Evolutionary conservation across 2,113 vertebrate species (phyloP), one percentile per base, ranked within the genome.

Genomic region (Cyanoderma ruficeps): DNA sequence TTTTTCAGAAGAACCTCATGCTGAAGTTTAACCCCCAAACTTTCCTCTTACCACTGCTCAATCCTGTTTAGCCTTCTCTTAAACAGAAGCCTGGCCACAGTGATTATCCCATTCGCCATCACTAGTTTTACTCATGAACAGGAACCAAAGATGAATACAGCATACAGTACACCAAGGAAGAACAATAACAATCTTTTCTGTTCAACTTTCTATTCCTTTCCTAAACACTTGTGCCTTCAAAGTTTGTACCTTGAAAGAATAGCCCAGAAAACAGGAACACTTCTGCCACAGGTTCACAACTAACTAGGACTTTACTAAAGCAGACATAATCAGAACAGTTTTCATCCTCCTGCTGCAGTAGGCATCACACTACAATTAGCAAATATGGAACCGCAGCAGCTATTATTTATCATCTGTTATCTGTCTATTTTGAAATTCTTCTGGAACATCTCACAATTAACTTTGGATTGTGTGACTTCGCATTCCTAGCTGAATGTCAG

Each of bases 31-130:
- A 80, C 18, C 49, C 59, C 79, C 44, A 76, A 53, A 42, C 46
- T 82, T 59, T 42, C 46, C 18, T 64, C 31, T 72, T 52, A 37
- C 11, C 0, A 30, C 12, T 0, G 0, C 37, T 72, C 41, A 50
- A 2, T 70, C 37, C 23, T 61, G 19, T 42, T 92, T 17, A 93
- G 37, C 59, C 28, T 83, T 77, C 53, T 25, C 21, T 65, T n/a
- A 69, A 49, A 39, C 15, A 11, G 21, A 87, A 84, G 27, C 64
- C 37, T 68, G 44, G 15, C 30, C 44, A 79, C 0, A 0, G 49
- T 3, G 5, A 94, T 87, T 79, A 85, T 24, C 28, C 31, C 41
- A 61, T 37, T 22, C 56, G 89, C 22, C 42, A 13, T 41, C 22
- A 67, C 23, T 14, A 24, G 56, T 68, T 67, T 89, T 82, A 78